Base-by-base conservation (phyloP, 1,140 invertebrate genomes). In the Drosophila parvula region DNA sequence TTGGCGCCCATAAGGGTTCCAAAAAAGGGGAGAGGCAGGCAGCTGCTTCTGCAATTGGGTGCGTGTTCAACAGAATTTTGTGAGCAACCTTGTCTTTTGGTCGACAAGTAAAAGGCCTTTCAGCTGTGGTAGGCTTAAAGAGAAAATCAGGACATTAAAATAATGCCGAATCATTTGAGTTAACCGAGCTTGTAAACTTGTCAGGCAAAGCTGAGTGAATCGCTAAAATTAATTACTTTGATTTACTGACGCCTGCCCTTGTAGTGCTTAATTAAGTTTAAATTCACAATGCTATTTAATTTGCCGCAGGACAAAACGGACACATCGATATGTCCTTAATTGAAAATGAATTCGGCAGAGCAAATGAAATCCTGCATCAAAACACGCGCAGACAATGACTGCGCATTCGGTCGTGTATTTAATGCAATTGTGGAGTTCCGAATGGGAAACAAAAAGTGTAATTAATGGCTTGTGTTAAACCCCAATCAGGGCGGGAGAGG, bases 341-440 rank as follows among this genome's bases (percentile, higher is more conserved):
- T 47, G n/a, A 6, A 44, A 44, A n/a, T 27, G 11, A 30, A 64
- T 65, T 64, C 16, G 7, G 47, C 34, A 40, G n/a, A 43, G 34
- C 28, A 22, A 47, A 22, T n/a, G 28, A 50, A 62, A 38, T 51
- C 22, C 50, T 28, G 16, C 45, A 51, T 51, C 64, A 32, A 47
- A 3, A 36, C 51, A 30, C 12, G 28, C 27, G 9, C 16, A 34
- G 16, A 50, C 43, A 48, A 67, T 67, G 57, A 67, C 44, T 22
- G 56, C 18, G 34, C 12, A 53, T 55, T 64, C 48, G 16, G 5
- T 30, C 14, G 43, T n/a, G 28, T 44, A 36, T 22, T 53, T 53
- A 71, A 71, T 71, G 51, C 41, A 69, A 71, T 71, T 58, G 36
- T 34, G n/a, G 51, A 71, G 48, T 34, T 34, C 4, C 12, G 6